Base-by-base conservation (phyloP, 2,888 invertebrate species). In the Metellina segmentata region DNA sequence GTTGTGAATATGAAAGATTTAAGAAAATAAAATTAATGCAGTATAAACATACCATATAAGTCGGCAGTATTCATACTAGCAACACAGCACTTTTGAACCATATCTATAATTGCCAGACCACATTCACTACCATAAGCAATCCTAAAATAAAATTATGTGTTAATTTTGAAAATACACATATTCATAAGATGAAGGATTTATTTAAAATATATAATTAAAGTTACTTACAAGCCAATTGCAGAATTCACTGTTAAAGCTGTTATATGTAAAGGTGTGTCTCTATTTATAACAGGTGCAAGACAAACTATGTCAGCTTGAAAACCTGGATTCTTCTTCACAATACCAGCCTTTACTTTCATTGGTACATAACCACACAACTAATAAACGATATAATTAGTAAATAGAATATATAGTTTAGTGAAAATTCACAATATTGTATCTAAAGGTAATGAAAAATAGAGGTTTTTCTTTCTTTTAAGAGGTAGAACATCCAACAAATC, bases 41-140 rank as follows among this genome's bases (percentile, higher is more conserved):
- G 34, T 81, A 61, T 70, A 20, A n/a, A 83, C 94, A 93, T 96
- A 95, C 97, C 98, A 96, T 99, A 98, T 94, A 99, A 96, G 95
- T 99, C 98, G 94, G 97, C 97, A 94, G 98, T 97, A 94, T 97
- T 97, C 95, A 98, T 96, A 95, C 98, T 98, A 94, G 99, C 96
- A 94, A 99, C 96, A 95, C 97, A 97, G 93, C 97, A 96, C 96
- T 98, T 98, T 95, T 98, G 98, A 95, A 98, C 96, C 95, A 98
- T 97, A 96, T 99, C 99, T 95, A 98, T 97, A 95, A 99, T 97
- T 95, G 98, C 98, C 95, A 99, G 96, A 94, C 99, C 99, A 94
- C 97, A 97, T 96, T 99, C 99, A 95, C 98, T 99, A 94, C 99
- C 99, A 96, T 98, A 99, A 94, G 98, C 98, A 97, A 99, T 96